Percentiles rank a stretch among this genome's conserved stretches.
These are phyloP conservation scores for Gopherus flavomarginatus DNA, from an alignment of 2,113 vertebrate genomes.

Conservation along the genomic window DNA sequence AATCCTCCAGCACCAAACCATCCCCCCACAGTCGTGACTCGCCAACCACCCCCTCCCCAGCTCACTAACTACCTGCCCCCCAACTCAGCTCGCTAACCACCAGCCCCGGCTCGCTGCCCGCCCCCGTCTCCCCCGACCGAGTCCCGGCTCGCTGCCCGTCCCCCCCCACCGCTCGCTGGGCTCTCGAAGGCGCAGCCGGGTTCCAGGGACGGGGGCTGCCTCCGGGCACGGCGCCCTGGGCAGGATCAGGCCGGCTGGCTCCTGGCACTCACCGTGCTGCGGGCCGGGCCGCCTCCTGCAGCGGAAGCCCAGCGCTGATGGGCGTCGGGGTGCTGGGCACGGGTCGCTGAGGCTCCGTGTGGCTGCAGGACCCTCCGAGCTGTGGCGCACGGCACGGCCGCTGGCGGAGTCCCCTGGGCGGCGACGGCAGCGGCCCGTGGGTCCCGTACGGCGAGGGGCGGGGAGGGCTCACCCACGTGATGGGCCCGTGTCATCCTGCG, in stretches of 20 bases:
- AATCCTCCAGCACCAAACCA: neutral
- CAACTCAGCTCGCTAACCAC: neutral
- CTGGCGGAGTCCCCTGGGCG: neutral
- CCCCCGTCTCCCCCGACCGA: neutral
- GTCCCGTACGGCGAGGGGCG: neutral
- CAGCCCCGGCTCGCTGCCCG: neutral
- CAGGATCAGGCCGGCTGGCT: neutral
- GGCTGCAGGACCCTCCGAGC: too few relatives aligned
- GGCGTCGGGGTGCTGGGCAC: too few relatives aligned
- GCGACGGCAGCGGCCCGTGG: neutral
- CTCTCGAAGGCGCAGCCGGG: neutral
- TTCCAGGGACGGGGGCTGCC: too few relatives aligned
- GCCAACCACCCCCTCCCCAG: too few relatives aligned
- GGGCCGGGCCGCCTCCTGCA: neutral
- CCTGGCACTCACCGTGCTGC: neutral
- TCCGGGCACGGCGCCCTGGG: neutral
- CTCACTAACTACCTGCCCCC: too few relatives aligned
- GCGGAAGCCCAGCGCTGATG: neutral
- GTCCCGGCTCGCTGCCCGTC: too few relatives aligned
- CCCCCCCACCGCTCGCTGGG: too few relatives aligned
- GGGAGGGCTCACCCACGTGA: constrained; percentile 26
- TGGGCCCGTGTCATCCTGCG: neutral
- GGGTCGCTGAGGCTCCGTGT: too few relatives aligned
- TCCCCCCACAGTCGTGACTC: neutral
- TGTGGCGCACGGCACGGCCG: too few relatives aligned